A percentile compares a stretch with the other conserved stretches of the same genome.
Conservation (phyloP, 2,797 vertebrate genomes). For the Pipistrellus pipistrellus region DNA sequence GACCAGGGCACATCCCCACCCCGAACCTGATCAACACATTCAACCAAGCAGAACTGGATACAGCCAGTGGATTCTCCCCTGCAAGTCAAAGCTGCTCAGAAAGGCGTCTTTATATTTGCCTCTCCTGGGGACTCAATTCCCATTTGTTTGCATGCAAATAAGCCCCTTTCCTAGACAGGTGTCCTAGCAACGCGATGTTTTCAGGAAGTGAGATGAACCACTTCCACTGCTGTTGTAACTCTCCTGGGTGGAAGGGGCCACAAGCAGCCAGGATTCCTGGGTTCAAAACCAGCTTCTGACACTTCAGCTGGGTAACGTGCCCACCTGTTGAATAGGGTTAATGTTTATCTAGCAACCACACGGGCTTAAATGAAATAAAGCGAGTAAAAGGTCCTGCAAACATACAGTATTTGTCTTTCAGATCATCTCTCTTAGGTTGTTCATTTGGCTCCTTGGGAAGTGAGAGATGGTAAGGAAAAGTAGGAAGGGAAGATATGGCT, state of each 20-base stretch:
- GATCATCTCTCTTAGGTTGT: background rate
- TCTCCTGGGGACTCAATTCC: background rate
- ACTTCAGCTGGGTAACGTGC: background rate
- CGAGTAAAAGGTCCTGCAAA: background rate
- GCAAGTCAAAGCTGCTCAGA: background rate
- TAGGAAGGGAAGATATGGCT: background rate
- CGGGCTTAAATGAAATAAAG: background rate
- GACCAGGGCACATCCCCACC: background rate
- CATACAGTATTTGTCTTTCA: background rate
- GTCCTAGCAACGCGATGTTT: background rate
- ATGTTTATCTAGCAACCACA: background rate
- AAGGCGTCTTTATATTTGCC: background rate
- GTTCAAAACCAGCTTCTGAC: background rate
- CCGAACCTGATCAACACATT: too few species aligned
- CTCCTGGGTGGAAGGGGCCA: background rate
- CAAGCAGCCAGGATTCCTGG: background rate
- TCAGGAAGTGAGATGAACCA: background rate
- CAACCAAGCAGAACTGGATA: background rate
- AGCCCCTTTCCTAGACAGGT: background rate
- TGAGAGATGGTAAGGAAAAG: background rate
- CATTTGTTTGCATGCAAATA: constrained; percentile 43
- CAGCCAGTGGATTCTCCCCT: background rate
- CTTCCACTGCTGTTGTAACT: background rate
- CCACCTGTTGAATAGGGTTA: background rate
- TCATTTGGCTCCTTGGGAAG: background rate